A percentile compares a stretch with the other conserved stretches of the same genome.
phyloP scores from a whole-genome alignment of 2,888 invertebrate genomes.

The Trileptium ribeirensis region DNA sequence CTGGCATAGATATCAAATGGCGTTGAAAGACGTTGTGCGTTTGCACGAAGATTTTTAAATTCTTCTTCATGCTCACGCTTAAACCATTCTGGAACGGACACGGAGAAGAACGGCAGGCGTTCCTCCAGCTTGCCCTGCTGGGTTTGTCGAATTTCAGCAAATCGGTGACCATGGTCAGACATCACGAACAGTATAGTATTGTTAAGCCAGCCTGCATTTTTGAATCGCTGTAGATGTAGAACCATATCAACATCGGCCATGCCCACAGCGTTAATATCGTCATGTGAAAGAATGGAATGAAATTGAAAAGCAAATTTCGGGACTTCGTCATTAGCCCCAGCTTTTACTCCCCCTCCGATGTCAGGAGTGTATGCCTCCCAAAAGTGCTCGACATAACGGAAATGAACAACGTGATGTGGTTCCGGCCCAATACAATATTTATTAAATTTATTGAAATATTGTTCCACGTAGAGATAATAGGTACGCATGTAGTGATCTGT shows the following conservation, averaged over 20 bases:
- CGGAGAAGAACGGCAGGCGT: slow-evolving; percentile 74
- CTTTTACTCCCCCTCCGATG: too few species aligned
- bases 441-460: not conserved
- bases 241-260: slow-evolving; percentile 42
- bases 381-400: slow-evolving; percentile 56
- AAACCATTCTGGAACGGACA: slow-evolving; percentile 68
- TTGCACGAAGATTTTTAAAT: slow-evolving; percentile 59
- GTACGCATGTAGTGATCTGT: slow-evolving; percentile 83
- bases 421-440: slow-evolving; percentile 14
- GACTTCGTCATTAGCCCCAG: too few species aligned
- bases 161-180: slow-evolving; percentile 88
- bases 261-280: slow-evolving; percentile 70
- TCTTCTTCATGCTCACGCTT: slow-evolving; percentile 60
- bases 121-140: slow-evolving; percentile 86
- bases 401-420: slow-evolving; percentile 32
- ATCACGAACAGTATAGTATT: slow-evolving; percentile 76
- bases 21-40: slow-evolving; percentile 65
- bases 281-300: slow-evolving; percentile 79
- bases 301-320: slow-evolving; percentile 80
- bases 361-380: slow-evolving; percentile 60
- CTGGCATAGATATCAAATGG: slow-evolving; percentile 84
- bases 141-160: slow-evolving; percentile 71
- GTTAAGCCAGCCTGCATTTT: slow-evolving; percentile 62
- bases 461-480: slow-evolving; percentile 65
- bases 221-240: slow-evolving; percentile 33